These are phyloP conservation scores for Elegia similella DNA, from an alignment of 2,888 invertebrate genomes.

Conservation along the genomic window DNA sequence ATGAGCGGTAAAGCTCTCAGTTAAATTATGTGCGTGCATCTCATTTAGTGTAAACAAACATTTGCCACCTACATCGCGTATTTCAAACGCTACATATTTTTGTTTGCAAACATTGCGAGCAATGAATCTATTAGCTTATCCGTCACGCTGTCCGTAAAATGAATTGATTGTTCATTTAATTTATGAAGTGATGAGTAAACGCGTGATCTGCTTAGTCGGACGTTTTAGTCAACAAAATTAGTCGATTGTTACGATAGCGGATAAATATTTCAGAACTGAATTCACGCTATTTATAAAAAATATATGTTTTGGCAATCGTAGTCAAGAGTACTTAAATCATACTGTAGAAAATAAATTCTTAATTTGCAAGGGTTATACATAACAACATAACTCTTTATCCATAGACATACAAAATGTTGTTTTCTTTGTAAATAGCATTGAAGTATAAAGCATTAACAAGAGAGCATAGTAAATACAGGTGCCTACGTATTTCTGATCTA, in stretches of 20 bases:
- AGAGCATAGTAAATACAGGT: too few relatives aligned
- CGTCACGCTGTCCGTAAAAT: constrained; percentile 5
- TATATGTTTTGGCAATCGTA: too few relatives aligned
- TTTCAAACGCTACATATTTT: constrained; percentile 9
- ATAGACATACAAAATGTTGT: too few relatives aligned
- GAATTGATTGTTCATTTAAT: constrained; percentile 14
- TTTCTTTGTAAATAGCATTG: too few relatives aligned
- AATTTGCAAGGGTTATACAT: too few relatives aligned
- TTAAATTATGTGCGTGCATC: constrained; percentile 58
- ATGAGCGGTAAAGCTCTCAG: constrained; percentile 59
- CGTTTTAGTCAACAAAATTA: not conserved
- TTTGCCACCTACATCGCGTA: constrained; percentile 26
- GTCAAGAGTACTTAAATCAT: too few relatives aligned
- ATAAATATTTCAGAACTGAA: not conserved
- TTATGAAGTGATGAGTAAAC: not conserved
- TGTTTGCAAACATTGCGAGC: constrained; percentile 11
- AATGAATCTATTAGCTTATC: constrained; percentile 9
- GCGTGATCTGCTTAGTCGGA: not conserved
- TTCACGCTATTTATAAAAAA: too few relatives aligned
- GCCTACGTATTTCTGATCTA: too few relatives aligned
- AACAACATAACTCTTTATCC: too few relatives aligned
- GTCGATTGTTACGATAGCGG: not conserved
- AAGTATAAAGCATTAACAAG: too few relatives aligned
- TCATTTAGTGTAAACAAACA: constrained; percentile 50
- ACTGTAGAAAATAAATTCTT: too few relatives aligned